Evolutionary conservation across 2,888 invertebrate species (phyloP).

Genomic region (Heliconius ismenius): DNA sequence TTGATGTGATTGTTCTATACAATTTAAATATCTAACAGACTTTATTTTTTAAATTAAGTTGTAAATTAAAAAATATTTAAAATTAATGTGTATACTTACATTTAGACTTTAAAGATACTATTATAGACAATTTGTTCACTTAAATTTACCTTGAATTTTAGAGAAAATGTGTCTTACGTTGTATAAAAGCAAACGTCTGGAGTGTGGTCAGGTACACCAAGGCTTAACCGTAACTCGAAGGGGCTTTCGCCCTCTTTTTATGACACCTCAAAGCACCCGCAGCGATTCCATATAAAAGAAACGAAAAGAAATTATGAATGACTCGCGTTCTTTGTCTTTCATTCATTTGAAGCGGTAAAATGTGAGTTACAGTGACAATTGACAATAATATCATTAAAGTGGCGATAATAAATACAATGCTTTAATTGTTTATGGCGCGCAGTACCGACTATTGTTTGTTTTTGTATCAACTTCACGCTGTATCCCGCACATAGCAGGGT

Average conservation of each 20-base stretch:
- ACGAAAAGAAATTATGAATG: constrained; percentile 50
- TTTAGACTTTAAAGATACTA: neutral
- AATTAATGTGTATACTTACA: too few relatives aligned
- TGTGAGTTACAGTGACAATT: constrained; percentile 42
- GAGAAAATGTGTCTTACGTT: neutral
- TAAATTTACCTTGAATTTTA: neutral
- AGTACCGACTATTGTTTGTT: neutral
- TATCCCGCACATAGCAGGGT: too few relatives aligned
- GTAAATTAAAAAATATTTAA: too few relatives aligned
- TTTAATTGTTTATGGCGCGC: constrained; percentile 10
- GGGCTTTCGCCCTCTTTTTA: constrained; percentile 45
- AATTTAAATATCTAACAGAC: too few relatives aligned
- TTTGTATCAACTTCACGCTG: too few relatives aligned
- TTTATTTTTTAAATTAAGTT: too few relatives aligned
- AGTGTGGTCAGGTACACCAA: constrained; percentile 42
- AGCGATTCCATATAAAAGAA: constrained; percentile 48
- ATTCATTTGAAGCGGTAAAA: constrained; percentile 48
- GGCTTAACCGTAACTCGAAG: constrained; percentile 41
- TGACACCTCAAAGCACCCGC: constrained; percentile 44
- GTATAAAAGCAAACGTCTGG: constrained; percentile 30
- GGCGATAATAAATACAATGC: constrained; percentile 32
- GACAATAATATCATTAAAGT: constrained; percentile 44
- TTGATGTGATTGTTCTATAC: too few relatives aligned
- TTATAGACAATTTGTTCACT: neutral
- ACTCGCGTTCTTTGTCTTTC: constrained; percentile 48